A percentile compares a stretch with the other conserved stretches of the same genome.
Evolutionary conservation across 2,888 invertebrate genomes (phyloP).

Genomic region (Drosophila infuscata): DNA sequence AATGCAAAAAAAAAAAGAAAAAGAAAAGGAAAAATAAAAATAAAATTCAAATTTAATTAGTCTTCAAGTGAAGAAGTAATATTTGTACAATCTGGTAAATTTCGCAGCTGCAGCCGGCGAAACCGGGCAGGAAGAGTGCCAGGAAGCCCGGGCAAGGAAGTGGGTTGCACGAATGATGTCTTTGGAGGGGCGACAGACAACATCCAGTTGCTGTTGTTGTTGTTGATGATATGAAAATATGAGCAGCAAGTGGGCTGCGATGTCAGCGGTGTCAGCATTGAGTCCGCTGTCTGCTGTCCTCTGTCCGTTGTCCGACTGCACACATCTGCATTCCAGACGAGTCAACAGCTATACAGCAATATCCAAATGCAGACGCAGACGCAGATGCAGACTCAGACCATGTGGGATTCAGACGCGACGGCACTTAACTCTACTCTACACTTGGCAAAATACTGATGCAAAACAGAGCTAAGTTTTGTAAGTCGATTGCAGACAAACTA

Average conservation of each 20-base stretch:
- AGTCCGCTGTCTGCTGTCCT: slow-evolving; percentile 8
- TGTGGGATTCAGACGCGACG: slow-evolving; percentile 80
- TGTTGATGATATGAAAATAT: slow-evolving; percentile 65
- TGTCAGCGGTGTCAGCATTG: slow-evolving; percentile 34
- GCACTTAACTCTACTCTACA: slow-evolving; percentile 62
- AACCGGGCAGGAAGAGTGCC: slow-evolving; percentile 4
- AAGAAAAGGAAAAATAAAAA: slow-evolving; percentile 35
- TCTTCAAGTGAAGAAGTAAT: slow-evolving; percentile 81
- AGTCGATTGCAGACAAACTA: neutral
- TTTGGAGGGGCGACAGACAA: slow-evolving; percentile 18
- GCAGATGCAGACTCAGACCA: slow-evolving; percentile 58
- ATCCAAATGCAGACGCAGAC: neutral
- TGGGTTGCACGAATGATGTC: slow-evolving; percentile 49
- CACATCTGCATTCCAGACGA: slow-evolving; percentile 79
- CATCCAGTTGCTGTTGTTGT: slow-evolving; percentile 23
- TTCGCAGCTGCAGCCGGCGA: slow-evolving; percentile 75
- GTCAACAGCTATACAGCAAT: slow-evolving; percentile 45
- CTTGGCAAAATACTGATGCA: neutral
- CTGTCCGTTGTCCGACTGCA: slow-evolving; percentile 44
- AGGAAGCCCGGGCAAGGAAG: slow-evolving; percentile 49
- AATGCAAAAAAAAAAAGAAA: slow-evolving; percentile 1
- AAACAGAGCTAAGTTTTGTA: too few relatives aligned
- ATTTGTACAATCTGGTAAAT: slow-evolving; percentile 75
- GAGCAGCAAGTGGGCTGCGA: slow-evolving; percentile 74
- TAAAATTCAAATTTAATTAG: slow-evolving; percentile 83